phyloP scores from a whole-genome alignment of 2,797 vertebrate species.

The Somateria mollissima region DNA sequence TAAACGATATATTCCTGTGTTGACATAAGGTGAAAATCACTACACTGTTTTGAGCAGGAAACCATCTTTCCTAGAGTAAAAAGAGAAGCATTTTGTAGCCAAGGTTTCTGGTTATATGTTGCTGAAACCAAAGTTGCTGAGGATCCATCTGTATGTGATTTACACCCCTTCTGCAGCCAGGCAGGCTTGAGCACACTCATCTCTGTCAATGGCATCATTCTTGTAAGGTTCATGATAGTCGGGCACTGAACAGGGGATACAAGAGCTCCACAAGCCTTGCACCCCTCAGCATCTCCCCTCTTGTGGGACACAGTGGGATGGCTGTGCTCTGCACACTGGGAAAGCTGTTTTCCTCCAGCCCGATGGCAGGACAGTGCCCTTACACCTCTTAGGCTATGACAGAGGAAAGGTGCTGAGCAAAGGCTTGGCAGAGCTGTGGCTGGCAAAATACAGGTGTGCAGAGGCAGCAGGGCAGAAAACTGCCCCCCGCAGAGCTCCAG shows the following conservation, averaged over 20 bases:
- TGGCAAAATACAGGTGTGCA: rapidly evolving
- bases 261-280: neutral
- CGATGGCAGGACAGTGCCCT: neutral
- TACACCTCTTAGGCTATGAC: neutral
- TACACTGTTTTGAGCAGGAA: neutral
- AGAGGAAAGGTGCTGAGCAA: neutral
- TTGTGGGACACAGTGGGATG: neutral
- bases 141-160: neutral
- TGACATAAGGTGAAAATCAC: neutral
- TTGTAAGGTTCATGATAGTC: neutral
- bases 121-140: neutral
- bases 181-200: neutral
- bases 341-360: neutral
- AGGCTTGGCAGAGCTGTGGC: neutral
- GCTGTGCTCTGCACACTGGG: neutral
- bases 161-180: neutral
- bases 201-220: neutral
- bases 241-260: neutral
- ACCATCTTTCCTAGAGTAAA: neutral
- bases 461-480: neutral
- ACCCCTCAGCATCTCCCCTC: neutral
- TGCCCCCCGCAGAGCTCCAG: neutral
- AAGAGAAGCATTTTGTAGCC: neutral
- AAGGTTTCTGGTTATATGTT: neutral
- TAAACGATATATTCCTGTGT: neutral